Conservation (phyloP, 2,797 vertebrate genomes). For the Aotus griseimembra region DNA sequence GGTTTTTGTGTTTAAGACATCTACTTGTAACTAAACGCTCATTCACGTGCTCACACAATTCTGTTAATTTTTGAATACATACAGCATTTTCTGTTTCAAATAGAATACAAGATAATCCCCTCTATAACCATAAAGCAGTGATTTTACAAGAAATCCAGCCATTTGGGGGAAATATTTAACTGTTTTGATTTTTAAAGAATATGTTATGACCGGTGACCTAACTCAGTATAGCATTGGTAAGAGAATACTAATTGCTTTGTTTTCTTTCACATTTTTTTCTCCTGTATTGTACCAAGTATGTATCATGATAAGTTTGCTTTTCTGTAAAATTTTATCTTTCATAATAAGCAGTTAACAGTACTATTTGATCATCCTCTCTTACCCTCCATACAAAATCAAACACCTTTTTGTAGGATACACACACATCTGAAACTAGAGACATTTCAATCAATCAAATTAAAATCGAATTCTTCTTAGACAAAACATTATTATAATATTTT, state of each 20-base stretch:
- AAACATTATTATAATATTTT: neutral
- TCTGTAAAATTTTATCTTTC: neutral
- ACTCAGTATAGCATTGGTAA: neutral
- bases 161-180: neutral
- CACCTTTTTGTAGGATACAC: neutral
- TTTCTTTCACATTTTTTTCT: neutral
- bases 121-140: neutral
- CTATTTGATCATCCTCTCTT: neutral
- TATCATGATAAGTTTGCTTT: neutral
- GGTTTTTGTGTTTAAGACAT: neutral
- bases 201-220: neutral
- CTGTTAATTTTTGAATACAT: neutral
- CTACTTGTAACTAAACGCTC: neutral
- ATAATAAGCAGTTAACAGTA: neutral
- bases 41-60: neutral
- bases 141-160: neutral
- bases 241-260: neutral
- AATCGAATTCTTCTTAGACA: neutral
- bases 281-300: neutral
- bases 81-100: neutral
- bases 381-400: neutral
- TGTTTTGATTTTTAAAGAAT: neutral
- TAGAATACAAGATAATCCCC: neutral
- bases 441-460: neutral
- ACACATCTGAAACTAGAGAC: neutral